Conservation (phyloP, 1,140 invertebrate species). For the Archegozetes longisetosus region DNA sequence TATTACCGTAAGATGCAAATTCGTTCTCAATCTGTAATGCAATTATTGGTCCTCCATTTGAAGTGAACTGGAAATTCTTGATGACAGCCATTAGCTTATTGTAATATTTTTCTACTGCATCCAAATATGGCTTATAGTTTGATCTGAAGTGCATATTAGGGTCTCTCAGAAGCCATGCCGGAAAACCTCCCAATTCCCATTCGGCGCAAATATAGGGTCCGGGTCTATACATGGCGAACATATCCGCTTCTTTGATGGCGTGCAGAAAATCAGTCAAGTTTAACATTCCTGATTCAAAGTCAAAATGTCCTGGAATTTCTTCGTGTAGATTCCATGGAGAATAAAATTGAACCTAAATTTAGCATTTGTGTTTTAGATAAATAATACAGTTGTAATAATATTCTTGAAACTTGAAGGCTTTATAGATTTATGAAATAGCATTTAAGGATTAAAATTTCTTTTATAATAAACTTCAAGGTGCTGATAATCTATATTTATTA, state of each 20-base stretch:
- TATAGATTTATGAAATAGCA: too few species aligned
- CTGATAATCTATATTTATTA: too few species aligned
- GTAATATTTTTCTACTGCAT: conserved; percentile 27
- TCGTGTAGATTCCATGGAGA: conserved; percentile 38
- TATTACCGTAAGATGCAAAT: conserved; percentile 14
- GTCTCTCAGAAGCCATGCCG: conserved; percentile 26
- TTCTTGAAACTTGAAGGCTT: too few species aligned
- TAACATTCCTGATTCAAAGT: conserved; percentile 16
- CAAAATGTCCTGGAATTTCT: conserved; percentile 23
- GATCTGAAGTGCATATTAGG: conserved; percentile 17
- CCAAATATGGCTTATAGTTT: conserved; percentile 24
- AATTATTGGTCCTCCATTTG: conserved; percentile 31
- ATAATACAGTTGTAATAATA: too few species aligned
- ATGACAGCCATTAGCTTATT: conserved; percentile 27
- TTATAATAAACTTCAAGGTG: too few species aligned
- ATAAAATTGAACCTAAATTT: conserved; percentile 34
- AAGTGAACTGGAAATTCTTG: conserved; percentile 27
- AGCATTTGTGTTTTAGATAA: too few species aligned
- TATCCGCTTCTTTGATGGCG: conserved; percentile 29
- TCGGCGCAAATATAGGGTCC: conserved; percentile 38
- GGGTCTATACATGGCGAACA: conserved; percentile 32
- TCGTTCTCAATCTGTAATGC: conserved; percentile 26
- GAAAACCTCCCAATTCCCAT: conserved; percentile 35
- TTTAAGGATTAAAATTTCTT: too few species aligned
- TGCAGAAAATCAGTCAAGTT: conserved; percentile 31